Conservation (phyloP, 1,140 invertebrate species). For the Hycleus cichorii region DNA sequence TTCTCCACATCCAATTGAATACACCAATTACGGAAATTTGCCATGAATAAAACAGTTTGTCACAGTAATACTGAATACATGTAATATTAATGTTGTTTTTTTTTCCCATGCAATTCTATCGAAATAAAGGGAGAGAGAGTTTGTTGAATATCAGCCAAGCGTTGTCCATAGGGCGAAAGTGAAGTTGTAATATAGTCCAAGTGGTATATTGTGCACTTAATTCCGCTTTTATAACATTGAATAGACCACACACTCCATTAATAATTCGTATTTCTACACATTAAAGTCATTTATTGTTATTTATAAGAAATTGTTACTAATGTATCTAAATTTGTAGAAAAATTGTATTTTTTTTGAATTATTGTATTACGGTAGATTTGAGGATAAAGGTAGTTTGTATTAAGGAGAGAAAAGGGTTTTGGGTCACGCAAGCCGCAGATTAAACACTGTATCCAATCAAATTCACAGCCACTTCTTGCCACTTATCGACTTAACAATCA, state of each 20-base stretch:
- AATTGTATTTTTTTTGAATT: not conserved
- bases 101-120: too few species aligned
- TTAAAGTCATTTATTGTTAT: constrained; percentile 19
- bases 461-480: constrained; percentile 22
- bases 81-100: too few species aligned
- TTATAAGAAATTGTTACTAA: not conserved
- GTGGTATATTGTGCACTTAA: constrained; percentile 13
- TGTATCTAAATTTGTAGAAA: not conserved
- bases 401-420: not conserved
- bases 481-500: constrained; percentile 19
- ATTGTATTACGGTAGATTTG: not conserved
- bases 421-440: constrained; percentile 20
- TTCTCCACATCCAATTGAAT: too few species aligned
- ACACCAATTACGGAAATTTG: too few species aligned
- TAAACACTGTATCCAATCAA: constrained; percentile 25
- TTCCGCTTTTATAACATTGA: constrained; percentile 20
- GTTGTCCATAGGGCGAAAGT: constrained; percentile 3
- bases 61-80: too few species aligned
- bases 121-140: not conserved
- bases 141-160: not conserved
- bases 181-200: constrained; percentile 10
- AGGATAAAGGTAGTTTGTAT: constrained; percentile 10
- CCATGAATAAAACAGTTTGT: too few species aligned
- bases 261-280: constrained; percentile 16
- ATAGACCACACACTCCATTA: constrained; percentile 20